Conservation (phyloP, 2,113 vertebrate species). For the Poeciliopsis retropinna region DNA sequence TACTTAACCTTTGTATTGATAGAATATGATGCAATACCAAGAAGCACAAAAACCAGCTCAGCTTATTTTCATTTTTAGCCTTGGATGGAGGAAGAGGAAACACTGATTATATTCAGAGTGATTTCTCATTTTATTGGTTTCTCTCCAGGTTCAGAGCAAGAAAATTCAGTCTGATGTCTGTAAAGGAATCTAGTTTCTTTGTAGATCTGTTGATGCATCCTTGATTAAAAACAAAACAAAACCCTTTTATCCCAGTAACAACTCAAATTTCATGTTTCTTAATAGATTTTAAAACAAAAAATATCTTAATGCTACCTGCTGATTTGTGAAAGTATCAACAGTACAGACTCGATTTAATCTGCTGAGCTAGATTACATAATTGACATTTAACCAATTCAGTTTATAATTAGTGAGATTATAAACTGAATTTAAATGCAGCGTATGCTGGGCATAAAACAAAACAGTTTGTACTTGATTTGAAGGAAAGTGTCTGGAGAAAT, state of each 20-base stretch:
- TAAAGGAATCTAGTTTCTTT: neutral
- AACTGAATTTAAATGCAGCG: too few species aligned
- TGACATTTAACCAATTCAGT: too few species aligned
- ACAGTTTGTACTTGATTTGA: neutral
- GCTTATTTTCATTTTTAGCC: slow-evolving; percentile 2
- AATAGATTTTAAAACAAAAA: neutral
- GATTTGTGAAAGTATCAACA: too few species aligned
- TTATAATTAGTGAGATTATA: too few species aligned
- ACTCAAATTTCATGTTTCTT: too few species aligned
- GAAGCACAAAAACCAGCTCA: neutral
- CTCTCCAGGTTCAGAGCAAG: neutral
- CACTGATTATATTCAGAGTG: neutral
- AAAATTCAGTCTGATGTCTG: neutral
- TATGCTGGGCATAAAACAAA: too few species aligned
- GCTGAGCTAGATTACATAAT: too few species aligned
- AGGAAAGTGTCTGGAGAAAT: neutral
- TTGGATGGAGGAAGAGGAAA: neutral
- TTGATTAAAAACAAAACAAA: neutral
- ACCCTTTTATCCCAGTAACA: neutral
- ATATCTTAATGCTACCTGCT: neutral
- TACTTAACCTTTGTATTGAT: slow-evolving; percentile 15
- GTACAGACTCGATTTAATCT: too few species aligned
- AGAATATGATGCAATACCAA: neutral
- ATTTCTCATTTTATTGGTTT: neutral
- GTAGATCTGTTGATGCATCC: too few species aligned